Base-by-base conservation (phyloP, 2,888 invertebrate genomes). In the Deilephila elpenor region DNA sequence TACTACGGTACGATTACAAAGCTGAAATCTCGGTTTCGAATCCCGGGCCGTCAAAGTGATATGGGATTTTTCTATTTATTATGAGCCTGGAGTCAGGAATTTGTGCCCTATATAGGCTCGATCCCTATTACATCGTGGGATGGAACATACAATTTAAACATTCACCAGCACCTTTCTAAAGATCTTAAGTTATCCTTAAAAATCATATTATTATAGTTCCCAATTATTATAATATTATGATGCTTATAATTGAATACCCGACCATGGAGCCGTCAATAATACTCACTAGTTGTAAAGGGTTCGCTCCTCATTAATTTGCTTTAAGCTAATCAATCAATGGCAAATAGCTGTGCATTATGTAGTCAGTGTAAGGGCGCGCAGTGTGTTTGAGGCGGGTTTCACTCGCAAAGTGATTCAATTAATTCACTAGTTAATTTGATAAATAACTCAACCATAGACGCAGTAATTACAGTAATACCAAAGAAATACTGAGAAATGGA, bases 251-350 rank as follows among this genome's bases (percentile, higher is more conserved):
- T 56, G n/a, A 7, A 1, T n/a, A n/a, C n/a, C 5, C n/a, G 1
- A 67, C 20, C 34, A 5, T 17, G 67, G 0, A 71, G 32, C 59
- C 5, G 19, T 32, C 25, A 59, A 29, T 59, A 67, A 17, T 5
- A 37, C 32, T 20, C 56, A 53, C 72, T 44, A n/a, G 67, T 59
- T 19, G 29, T 44, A 67, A 73, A 73, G 64, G 64, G 29, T 56
- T 64, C 20, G 32, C 25, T n/a, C 56, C 77, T 79, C 79, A 80
- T 80, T 82, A 80, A 79, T 79, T 82, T 81, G 73, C 76, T 77
- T 79, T 73, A 77, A 71, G 75, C 71, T 73, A 75, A 80, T 82
- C 80, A 78, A 82, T 82, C 82, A 81, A 78, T 71, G 74, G 76
- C 73, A 76, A 77, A 70, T 62, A 60, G 59, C 71, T 74, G 71